Evolutionary conservation across 2,797 vertebrate genomes (phyloP).

Genomic region (Acrossocheilus wenchowensis): DNA sequence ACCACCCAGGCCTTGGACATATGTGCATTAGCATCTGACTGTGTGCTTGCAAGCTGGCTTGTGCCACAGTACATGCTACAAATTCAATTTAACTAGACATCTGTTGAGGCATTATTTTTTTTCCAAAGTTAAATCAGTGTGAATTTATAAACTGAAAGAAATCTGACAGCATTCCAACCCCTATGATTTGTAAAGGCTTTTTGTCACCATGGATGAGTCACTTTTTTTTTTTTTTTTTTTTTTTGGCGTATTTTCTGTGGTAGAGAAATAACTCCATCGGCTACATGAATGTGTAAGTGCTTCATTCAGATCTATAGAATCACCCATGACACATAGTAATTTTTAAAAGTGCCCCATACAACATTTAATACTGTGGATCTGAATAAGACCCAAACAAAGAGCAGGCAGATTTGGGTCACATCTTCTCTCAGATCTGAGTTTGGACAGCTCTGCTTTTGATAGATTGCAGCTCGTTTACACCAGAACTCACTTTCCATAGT

Average conservation of each 20-base stretch:
- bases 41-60: neutral
- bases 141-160: constrained; percentile 12
- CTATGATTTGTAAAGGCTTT: constrained; percentile 1
- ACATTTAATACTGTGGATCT: neutral
- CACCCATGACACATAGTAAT: neutral
- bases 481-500: neutral
- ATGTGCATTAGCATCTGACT: neutral
- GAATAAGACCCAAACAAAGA: neutral
- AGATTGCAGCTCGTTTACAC: constrained; percentile 14
- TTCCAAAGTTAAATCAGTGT: neutral
- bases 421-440: constrained; percentile 2
- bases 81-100: constrained; percentile 7
- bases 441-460: neutral
- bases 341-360: constrained; percentile 1
- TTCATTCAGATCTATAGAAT: neutral
- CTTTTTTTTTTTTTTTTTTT: constrained; percentile 13
- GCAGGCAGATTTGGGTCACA: neutral
- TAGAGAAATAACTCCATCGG: neutral
- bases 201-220: constrained; percentile 31
- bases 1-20: neutral
- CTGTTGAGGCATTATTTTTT: constrained; percentile 2
- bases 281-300: constrained; percentile 1
- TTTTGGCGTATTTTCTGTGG: neutral
- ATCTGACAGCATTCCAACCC: neutral
- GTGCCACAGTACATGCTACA: neutral